These are phyloP conservation scores for Rattus rattus DNA, from an alignment of 2,113 vertebrate species.

Conservation along the genomic window DNA sequence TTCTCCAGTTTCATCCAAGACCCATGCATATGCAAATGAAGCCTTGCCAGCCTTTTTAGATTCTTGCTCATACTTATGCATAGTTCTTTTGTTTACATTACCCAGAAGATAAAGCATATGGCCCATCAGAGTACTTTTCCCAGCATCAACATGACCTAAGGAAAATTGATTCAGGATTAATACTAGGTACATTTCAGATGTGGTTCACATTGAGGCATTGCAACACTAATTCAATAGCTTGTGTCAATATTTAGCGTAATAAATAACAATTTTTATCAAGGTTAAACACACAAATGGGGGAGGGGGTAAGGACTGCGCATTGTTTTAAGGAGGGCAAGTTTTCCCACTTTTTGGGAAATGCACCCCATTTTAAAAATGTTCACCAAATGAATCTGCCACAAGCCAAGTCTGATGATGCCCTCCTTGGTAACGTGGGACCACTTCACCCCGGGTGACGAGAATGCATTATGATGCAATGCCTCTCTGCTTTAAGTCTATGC, in stretches of 20 bases:
- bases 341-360: neutral
- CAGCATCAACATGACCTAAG: conserved; percentile 97
- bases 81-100: conserved; percentile 98
- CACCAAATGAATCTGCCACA: conserved; percentile 52
- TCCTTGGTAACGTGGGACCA: neutral
- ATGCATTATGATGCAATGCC: conserved; percentile 25
- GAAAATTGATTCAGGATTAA: conserved; percentile 78
- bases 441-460: neutral
- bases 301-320: neutral
- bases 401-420: neutral
- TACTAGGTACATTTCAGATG: conserved; percentile 42
- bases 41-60: conserved; percentile 99
- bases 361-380: conserved; percentile 29
- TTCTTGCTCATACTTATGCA: conserved; percentile 99
- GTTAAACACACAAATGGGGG: conserved; percentile 14
- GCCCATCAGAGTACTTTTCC: conserved; percentile 99
- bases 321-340: neutral
- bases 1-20: conserved; percentile 99
- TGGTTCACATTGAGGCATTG: conserved; percentile 46
- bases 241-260: conserved; percentile 2
- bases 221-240: conserved; percentile 27
- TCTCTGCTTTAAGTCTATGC: neutral
- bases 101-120: conserved; percentile 97
- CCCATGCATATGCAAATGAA: conserved; percentile 98
- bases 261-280: conserved; percentile 46